Percentiles rank a stretch among this genome's conserved stretches.
These are phyloP conservation scores for Hydrochoerus hydrochaeris DNA, from an alignment of 2,113 vertebrate genomes.

Conservation along the genomic window DNA sequence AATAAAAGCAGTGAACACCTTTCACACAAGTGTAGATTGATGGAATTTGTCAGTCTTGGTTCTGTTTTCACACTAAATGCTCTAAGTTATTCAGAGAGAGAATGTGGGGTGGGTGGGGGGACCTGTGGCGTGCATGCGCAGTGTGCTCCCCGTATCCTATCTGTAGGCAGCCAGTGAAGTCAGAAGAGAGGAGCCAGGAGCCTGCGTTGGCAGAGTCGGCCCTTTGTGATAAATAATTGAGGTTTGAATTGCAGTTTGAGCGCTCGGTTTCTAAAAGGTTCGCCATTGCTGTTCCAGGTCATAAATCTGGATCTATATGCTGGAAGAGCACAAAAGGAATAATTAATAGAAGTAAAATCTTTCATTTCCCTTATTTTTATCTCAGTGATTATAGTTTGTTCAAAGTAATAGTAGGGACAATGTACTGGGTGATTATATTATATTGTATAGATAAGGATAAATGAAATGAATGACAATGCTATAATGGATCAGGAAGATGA, in stretches of 20 bases:
- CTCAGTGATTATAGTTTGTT: neutral
- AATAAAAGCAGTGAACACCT: neutral
- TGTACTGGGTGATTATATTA: neutral
- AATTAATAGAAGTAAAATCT: neutral
- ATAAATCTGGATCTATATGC: neutral
- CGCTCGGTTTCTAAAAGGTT: neutral
- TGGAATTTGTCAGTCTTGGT: neutral
- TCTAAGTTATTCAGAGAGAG: neutral
- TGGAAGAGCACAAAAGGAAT: neutral
- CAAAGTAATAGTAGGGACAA: neutral
- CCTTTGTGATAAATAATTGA: neutral
- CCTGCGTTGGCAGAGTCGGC: neutral
- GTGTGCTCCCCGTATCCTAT: neutral
- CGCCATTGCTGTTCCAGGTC: neutral
- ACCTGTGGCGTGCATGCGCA: too few species aligned
- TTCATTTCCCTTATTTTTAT: neutral
- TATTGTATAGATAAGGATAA: neutral
- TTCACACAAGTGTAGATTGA: neutral
- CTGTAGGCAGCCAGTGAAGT: neutral
- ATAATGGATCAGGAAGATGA: neutral
- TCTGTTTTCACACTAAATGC: neutral
- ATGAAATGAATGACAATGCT: neutral
- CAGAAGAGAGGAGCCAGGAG: neutral
- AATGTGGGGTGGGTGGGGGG: neutral
- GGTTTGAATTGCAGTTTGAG: neutral